Base-by-base conservation (phyloP, 2,113 vertebrate species). In the Emydocephalus ijimae region DNA sequence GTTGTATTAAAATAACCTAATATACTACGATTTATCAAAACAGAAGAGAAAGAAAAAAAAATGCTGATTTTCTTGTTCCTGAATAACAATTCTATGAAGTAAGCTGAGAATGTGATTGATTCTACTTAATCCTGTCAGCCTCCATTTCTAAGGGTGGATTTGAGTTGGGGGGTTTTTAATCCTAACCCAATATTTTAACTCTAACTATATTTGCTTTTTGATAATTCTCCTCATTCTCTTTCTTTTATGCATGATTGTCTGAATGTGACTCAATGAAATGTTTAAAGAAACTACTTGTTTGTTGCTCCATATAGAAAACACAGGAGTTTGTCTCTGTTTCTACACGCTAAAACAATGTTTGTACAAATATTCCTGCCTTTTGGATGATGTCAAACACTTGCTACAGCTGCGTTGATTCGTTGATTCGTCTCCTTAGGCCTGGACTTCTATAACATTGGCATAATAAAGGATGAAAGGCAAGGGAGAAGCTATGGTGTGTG, bases 401-500 rank as follows among this genome's bases (percentile, higher is more conserved):
- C 12, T 89, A 24, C 64, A 55, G 5, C 14, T 48, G 1, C 54
- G 24, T 69, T 26, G 59, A 92, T 94, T 88, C 52, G 24, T 69
- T 26, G 59, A 92, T 94, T 88, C 90, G 52, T 92, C 92, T 89
- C 59, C 21, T n/a, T 6, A 94, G 92, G 48, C 50, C 43, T 57
- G 4, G 26, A 92, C 7, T 88, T 88, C 64, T n/a, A 92, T 92
- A 94, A 89, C 89, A 0, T 56, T 48, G 29, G 86, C 86, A 91
- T 59, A 88, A 95, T 95, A 94, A 95, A 18, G 88, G 10, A 88
- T 18, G 48, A 96, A 95, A 95, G 94, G 1, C 11, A 85, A 92
- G 23, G 74, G 90, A 95, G 94, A 48, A 91, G 29, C 64, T 91
- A 56, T 92, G 85, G 92, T 14, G 1, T 91, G 59, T 94, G 87